phyloP scores from a whole-genome alignment of 1,140 invertebrate species.

The Drosophila leontia region DNA sequence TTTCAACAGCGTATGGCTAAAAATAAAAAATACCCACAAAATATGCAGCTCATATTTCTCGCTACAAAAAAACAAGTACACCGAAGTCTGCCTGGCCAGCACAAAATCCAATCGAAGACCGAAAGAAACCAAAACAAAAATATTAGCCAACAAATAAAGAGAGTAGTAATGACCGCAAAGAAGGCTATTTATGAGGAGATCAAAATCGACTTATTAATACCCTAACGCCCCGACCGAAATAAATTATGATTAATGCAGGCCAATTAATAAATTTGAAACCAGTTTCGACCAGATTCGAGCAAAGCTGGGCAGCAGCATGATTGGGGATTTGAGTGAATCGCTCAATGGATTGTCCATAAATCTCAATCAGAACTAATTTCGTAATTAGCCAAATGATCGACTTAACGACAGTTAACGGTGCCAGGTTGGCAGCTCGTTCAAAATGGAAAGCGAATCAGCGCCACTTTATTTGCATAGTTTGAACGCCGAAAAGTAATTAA shows the following conservation, averaged over 20 bases:
- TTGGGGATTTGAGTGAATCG: conserved; percentile 4
- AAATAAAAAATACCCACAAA: conserved; percentile 51
- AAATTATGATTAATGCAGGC: conserved; percentile 2
- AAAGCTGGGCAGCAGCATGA: conserved; percentile 2
- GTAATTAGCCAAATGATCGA: conserved; percentile 40
- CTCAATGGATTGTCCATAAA: conserved; percentile 22
- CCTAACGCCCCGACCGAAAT: conserved; percentile 5
- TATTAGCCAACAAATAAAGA: conserved; percentile 45
- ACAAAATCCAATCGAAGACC: conserved; percentile 25
- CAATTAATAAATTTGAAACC: conserved; percentile 5
- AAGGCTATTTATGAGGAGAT: conserved; percentile 26
- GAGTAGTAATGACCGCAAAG: conserved; percentile 43
- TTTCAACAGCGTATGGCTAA: conserved; percentile 38
- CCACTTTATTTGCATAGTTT: conserved; percentile 42
- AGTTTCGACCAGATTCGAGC: not conserved
- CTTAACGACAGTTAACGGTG: conserved; percentile 38
- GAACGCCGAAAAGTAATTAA: conserved; percentile 43
- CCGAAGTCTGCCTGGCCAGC: conserved; percentile 46
- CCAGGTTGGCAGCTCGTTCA: conserved; percentile 18
- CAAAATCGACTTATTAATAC: conserved; percentile 30
- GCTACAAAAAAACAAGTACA: conserved; percentile 24
- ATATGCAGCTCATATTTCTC: conserved; percentile 70
- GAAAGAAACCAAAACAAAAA: conserved; percentile 50
- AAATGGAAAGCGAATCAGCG: conserved; percentile 33
- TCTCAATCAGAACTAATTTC: conserved; percentile 30